Evolutionary conservation across 2,888 invertebrate genomes (phyloP), one percentile per base, ranked within the genome.

Genomic region (Sclerodermus sp.): DNA sequence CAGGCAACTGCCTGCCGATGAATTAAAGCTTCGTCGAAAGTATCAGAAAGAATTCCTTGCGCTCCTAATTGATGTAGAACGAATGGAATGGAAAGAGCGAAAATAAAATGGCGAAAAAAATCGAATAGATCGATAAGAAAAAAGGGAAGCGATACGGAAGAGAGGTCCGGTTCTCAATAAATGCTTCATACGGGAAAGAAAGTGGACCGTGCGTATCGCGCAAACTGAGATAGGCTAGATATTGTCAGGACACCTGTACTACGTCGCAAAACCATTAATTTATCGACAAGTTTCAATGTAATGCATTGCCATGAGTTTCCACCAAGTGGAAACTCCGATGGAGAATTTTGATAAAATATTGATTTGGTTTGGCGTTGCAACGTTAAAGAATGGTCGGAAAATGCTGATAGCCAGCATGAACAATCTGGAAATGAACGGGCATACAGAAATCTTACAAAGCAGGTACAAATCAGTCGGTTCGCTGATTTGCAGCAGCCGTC

Each of bases 151-250:
- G 39, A 53, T 23, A 16, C 49, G 49, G 53, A 55, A 58, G 40
- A 47, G 40, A 47, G 18, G 30, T 50, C 45, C 38, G 53, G 50
- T 51, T 55, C 53, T 53, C 55, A 43, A 55, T 47, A 31, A 15
- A 16, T 18, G 32, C 40, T 29, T 12, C 3, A 29, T 42, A 9
- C 53, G 44, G 51, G 49, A 59, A 58, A 58, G 58, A 59, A 59
- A 59, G 59, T 40, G 49, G 47, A 53, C 34, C 45, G 12, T 30
- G 12, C 14, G 41, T 34, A 34, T 49, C 45, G 36, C 32, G 36
- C 36, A 18, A 13, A 37, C 37, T 8, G 13, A 14, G 42, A 17
- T 17, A n/a, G n/a, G n/a, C n/a, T n/a, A n/a, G n/a, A n/a, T n/a
- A n/a, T n/a, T n/a, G n/a, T n/a, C n/a, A n/a, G n/a, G n/a, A n/a